These are phyloP conservation scores for Entosphenus tridentatus DNA, from an alignment of 2,113 vertebrate species.

Conservation along the genomic window DNA sequence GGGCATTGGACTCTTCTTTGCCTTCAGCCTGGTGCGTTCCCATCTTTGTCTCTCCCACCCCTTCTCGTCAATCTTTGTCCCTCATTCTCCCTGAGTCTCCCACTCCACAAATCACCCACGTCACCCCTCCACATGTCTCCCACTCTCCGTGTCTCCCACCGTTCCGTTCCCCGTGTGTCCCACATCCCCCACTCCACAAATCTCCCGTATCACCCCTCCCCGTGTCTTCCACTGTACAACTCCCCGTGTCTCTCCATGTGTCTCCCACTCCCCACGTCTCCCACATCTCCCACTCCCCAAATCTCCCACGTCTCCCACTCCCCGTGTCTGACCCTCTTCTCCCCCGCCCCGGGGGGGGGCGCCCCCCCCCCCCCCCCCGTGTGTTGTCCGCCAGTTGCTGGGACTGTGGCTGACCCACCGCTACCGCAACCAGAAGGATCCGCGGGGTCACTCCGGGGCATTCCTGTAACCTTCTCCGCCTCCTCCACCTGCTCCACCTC, in stretches of 20 bases:
- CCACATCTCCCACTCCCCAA: not conserved
- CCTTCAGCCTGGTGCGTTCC: slow-evolving; percentile 62
- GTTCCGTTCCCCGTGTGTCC: not conserved
- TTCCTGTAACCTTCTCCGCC: slow-evolving; percentile 37
- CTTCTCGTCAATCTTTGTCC: not conserved
- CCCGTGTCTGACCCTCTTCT: not conserved
- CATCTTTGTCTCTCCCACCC: not conserved
- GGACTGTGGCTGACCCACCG: slow-evolving; percentile 76
- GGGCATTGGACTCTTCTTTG: slow-evolving; percentile 83
- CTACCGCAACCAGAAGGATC: slow-evolving; percentile 85
- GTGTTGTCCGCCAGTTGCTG: slow-evolving; percentile 32
- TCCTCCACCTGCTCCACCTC: too few relatives aligned
- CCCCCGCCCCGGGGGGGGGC: too few relatives aligned
- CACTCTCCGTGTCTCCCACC: not conserved
- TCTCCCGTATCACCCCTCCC: not conserved
- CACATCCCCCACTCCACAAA: not conserved
- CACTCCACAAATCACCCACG: not conserved
- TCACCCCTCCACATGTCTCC: not conserved
- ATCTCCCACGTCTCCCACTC: not conserved
- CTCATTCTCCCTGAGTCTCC: not conserved
- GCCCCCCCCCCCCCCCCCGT: slow-evolving; percentile 13
- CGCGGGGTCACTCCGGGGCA: slow-evolving; percentile 62
- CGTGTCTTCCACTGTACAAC: not conserved
- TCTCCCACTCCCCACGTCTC: not conserved
- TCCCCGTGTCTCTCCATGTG: not conserved